Base-by-base conservation (phyloP, 1,140 invertebrate genomes). In the Muscidifurax raptorellus region DNA sequence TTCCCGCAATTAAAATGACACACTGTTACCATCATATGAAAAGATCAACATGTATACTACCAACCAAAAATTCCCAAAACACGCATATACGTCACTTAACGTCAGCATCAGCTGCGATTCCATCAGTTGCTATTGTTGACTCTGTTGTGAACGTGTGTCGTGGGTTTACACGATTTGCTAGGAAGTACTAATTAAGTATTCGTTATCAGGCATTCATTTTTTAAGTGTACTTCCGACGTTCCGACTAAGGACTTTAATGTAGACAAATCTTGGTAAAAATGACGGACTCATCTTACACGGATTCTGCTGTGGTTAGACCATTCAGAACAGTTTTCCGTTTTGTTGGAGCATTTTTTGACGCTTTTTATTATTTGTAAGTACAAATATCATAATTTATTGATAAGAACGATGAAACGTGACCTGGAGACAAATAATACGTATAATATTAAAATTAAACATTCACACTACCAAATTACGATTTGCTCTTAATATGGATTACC, bases 341-440 rank as follows among this genome's bases (percentile, higher is more conserved):
- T 47, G 22, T 82, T 67, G 84, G 84, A 66, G 52, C 75, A 1
- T 9, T 85, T 44, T 22, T 85, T n/a, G 84, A 85, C 79, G 84
- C 76, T 52, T 15, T 85, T 74, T 85, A 83, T 44, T 82, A 79
- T 52, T 85, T 85, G 84, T 85, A 44, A 82, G 84, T 85, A 69
- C 52, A n/a, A n/a, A n/a, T 69, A 25, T 71, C 30, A 52, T 9
- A 25, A 44, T 25, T 32, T 4, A 12, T n/a, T n/a, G n/a, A n/a
- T 4, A 78, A n/a, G 28, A 30, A n/a, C n/a, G 28, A 18, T 28
- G 22, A n/a, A 71, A 44, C 52, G 67, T 9, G 1, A n/a, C n/a
- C n/a, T n/a, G n/a, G n/a, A n/a, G n/a, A n/a, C n/a, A n/a, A 40
- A 40, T 40, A 40, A n/a, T 64, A 18, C 1, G 15, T 64, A 22